Percentiles rank a stretch among this genome's conserved stretches.
Conservation (phyloP, 2,888 invertebrate species). For the Actias luna region DNA sequence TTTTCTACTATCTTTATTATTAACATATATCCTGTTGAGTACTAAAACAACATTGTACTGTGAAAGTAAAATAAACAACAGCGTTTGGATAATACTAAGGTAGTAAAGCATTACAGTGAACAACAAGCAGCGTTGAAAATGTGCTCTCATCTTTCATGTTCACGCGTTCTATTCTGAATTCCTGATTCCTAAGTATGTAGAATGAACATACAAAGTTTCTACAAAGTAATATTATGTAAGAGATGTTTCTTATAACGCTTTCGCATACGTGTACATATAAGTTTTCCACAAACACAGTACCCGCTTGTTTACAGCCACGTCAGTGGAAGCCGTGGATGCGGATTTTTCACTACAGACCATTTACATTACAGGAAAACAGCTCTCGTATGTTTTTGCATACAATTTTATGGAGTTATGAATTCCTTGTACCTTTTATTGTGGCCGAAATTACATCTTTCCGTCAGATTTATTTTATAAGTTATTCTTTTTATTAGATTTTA, state of each 20-base stretch:
- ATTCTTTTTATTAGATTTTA: too few relatives aligned
- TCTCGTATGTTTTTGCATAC: constrained; percentile 11
- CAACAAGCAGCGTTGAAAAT: background rate
- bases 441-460: background rate
- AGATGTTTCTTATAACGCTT: constrained; percentile 19
- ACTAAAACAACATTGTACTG: background rate
- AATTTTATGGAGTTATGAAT: constrained; percentile 10
- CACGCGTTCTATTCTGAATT: background rate
- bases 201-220: constrained; percentile 27
- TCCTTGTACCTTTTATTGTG: constrained; percentile 15
- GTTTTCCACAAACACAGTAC: constrained; percentile 37
- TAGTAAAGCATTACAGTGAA: background rate
- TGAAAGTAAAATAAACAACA: too few relatives aligned
- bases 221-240: constrained; percentile 26
- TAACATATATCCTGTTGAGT: background rate
- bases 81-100: background rate
- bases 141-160: background rate
- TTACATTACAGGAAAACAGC: constrained; percentile 24
- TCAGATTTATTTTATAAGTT: background rate
- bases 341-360: constrained; percentile 26
- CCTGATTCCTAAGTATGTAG: constrained; percentile 16
- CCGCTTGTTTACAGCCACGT: constrained; percentile 27
- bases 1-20: too few relatives aligned
- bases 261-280: constrained; percentile 17
- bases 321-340: constrained; percentile 22